Evolutionary conservation across 2,888 invertebrate genomes (phyloP).

Genomic region (Platycnemis pennipes): DNA sequence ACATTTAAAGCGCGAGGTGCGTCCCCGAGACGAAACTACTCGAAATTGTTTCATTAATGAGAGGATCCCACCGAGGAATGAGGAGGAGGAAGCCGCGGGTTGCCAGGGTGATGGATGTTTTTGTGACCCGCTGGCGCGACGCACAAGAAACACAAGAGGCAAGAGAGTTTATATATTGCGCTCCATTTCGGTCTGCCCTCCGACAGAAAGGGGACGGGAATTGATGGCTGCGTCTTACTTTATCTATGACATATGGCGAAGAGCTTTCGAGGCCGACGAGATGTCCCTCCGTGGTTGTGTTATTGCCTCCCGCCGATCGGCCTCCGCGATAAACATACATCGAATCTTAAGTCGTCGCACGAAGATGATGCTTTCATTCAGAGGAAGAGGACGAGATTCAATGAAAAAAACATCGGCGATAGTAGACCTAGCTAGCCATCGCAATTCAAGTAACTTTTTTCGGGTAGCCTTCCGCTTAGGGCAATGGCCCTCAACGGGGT

Average conservation of each 20-base stretch:
- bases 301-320: neutral
- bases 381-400: neutral
- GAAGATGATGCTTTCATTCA: no score
- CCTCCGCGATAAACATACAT: neutral
- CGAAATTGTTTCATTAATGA: slow-evolving; percentile 17
- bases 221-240: neutral
- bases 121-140: neutral
- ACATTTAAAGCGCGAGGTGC: neutral
- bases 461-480: no score
- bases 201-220: neutral
- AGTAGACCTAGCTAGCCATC: no score
- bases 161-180: neutral
- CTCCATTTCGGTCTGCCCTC: neutral
- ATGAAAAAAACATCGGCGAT: neutral
- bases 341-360: no score
- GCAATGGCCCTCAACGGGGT: no score
- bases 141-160: neutral
- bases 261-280: neutral
- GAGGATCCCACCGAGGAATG: neutral
- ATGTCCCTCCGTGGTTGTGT: neutral
- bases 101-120: neutral
- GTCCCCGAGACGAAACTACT: neutral
- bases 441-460: no score
- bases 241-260: neutral
- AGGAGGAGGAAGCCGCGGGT: neutral